These are phyloP conservation scores for Eremobia ochroleuca DNA, from an alignment of 2,888 invertebrate genomes.

Conservation along the genomic window DNA sequence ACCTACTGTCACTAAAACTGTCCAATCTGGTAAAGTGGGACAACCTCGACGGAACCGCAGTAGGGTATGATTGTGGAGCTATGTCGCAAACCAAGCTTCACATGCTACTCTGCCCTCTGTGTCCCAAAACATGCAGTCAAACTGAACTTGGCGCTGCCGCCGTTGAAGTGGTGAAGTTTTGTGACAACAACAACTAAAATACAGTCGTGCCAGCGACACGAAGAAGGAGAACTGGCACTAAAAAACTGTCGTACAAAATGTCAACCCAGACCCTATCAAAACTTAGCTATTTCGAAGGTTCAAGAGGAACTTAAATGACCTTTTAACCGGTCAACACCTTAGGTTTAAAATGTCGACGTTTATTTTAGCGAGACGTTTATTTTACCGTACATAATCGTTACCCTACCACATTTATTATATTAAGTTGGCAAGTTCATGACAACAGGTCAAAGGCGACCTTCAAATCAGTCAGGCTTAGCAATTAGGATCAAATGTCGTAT, in stretches of 20 bases:
- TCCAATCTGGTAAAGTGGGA: too few species aligned
- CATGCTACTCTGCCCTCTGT: neutral
- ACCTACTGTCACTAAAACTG: neutral
- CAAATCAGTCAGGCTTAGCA: slow-evolving; percentile 16
- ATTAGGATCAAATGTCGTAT: slow-evolving; percentile 47
- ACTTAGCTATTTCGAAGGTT: slow-evolving; percentile 6
- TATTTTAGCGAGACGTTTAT: slow-evolving; percentile 33
- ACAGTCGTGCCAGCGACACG: neutral
- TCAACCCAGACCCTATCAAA: neutral
- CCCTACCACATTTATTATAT: slow-evolving; percentile 1
- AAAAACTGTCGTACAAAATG: neutral
- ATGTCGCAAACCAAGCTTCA: neutral
- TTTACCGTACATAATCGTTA: neutral
- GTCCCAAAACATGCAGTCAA: neutral
- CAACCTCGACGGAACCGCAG: neutral
- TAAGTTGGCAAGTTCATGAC: slow-evolving; percentile 20
- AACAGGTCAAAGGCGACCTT: slow-evolving; percentile 40
- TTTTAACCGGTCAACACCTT: slow-evolving; percentile 29
- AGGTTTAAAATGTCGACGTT: slow-evolving; percentile 39
- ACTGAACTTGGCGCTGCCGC: neutral
- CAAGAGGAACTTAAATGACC: slow-evolving; percentile 26
- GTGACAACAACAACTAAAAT: too few species aligned
- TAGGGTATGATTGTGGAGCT: neutral
- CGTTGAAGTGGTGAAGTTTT: too few species aligned
- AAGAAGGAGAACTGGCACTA: neutral